These are phyloP conservation scores for Tetragonula carbonaria DNA, from an alignment of 2,888 invertebrate genomes.

Conservation along the genomic window DNA sequence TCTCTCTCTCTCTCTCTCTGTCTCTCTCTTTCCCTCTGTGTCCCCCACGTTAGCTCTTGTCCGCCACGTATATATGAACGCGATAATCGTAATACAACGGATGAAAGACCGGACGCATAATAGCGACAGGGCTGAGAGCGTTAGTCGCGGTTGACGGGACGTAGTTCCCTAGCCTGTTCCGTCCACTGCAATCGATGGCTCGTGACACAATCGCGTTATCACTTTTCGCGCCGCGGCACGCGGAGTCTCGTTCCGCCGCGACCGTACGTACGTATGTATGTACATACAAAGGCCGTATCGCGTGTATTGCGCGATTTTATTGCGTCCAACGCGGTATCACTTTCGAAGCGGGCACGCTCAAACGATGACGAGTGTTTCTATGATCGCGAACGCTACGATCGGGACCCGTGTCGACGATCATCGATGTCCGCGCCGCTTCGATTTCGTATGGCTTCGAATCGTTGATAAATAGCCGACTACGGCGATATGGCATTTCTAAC, in stretches of 20 bases:
- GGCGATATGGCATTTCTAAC: background rate
- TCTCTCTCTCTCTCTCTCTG: too few species aligned
- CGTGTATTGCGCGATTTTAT: slow-evolving; percentile 32
- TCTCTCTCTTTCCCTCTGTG: slow-evolving; percentile 30
- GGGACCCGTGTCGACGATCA: background rate
- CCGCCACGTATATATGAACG: slow-evolving; percentile 59
- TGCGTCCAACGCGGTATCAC: slow-evolving; percentile 9
- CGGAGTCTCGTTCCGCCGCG: slow-evolving; percentile 16
- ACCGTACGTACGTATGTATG: background rate
- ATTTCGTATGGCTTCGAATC: background rate
- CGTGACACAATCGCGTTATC: slow-evolving; percentile 45
- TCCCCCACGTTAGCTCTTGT: slow-evolving; percentile 40
- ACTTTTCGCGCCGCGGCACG: slow-evolving; percentile 53
- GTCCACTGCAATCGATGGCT: slow-evolving; percentile 62
- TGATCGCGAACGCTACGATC: slow-evolving; percentile 1
- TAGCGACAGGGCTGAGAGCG: slow-evolving; percentile 64
- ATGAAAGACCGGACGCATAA: slow-evolving; percentile 70
- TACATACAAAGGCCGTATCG: background rate
- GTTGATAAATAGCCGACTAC: background rate
- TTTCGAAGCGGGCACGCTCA: slow-evolving; percentile 6
- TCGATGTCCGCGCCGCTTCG: background rate
- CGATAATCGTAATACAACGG: slow-evolving; percentile 73
- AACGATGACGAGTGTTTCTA: slow-evolving; percentile 18
- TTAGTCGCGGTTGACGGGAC: slow-evolving; percentile 61
- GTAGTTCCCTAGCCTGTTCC: slow-evolving; percentile 35